Evolutionary conservation across 2,113 vertebrate genomes (phyloP).

Genomic region (Aegypius monachus): DNA sequence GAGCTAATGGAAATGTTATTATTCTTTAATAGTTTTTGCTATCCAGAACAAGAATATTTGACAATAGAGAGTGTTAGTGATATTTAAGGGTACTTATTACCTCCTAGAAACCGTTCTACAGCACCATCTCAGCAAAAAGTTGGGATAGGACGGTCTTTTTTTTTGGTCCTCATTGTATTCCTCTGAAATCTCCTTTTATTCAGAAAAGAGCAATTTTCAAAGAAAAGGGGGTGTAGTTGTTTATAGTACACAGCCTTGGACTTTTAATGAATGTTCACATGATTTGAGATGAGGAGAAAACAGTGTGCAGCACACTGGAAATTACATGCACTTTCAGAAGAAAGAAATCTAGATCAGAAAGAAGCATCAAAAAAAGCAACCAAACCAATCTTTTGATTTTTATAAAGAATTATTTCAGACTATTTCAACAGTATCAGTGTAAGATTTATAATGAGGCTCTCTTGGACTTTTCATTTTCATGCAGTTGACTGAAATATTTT

Average conservation of each 20-base stretch:
- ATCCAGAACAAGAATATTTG: background rate
- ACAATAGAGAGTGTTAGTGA: background rate
- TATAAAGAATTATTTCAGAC: background rate
- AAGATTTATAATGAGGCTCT: background rate
- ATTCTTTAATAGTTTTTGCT: background rate
- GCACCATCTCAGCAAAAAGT: background rate
- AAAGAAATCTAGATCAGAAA: slow-evolving; percentile 35
- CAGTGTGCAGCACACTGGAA: background rate
- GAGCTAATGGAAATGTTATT: slow-evolving; percentile 41
- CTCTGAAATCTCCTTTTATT: slow-evolving; percentile 1
- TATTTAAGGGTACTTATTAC: background rate
- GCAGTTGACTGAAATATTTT: slow-evolving; percentile 32
- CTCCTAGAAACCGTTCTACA: background rate
- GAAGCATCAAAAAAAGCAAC: slow-evolving; percentile 1
- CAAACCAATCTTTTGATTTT: background rate
- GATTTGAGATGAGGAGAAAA: slow-evolving; percentile 1
- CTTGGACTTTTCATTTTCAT: background rate
- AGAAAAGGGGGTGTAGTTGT: background rate
- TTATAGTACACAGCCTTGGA: background rate
- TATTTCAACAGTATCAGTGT: background rate
- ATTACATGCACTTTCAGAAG: slow-evolving; percentile 10
- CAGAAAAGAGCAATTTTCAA: background rate
- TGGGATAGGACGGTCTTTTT: background rate
- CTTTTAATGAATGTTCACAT: background rate
- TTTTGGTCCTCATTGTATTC: background rate